These are phyloP conservation scores for Drosophila yakuba DNA, from an alignment of 1,140 invertebrate species.

Conservation along the genomic window DNA sequence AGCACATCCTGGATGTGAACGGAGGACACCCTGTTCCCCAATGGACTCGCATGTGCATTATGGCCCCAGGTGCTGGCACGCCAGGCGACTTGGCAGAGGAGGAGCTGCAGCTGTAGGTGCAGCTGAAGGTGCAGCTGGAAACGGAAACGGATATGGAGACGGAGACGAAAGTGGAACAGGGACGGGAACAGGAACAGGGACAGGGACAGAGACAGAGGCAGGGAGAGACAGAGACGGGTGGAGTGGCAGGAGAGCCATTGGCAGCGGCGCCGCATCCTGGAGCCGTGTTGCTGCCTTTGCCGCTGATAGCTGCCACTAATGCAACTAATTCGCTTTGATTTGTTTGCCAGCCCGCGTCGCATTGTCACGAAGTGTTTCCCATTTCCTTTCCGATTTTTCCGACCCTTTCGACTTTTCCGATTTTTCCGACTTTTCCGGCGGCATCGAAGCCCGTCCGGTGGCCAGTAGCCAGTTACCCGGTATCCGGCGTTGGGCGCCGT, in stretches of 20 bases:
- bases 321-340: conserved; percentile 68
- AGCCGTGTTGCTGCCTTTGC: conserved; percentile 12
- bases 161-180: not conserved
- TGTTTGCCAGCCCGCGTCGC: conserved; percentile 56
- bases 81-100: conserved; percentile 27
- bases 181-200: not conserved
- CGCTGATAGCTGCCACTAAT: conserved; percentile 67
- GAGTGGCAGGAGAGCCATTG: conserved; percentile 17
- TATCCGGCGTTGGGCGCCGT: conserved; percentile 40
- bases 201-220: not conserved
- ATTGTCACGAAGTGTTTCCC: conserved; percentile 61
- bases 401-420: conserved; percentile 9
- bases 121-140: not conserved
- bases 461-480: conserved; percentile 38
- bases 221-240: not conserved
- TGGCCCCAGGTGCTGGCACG: conserved; percentile 37
- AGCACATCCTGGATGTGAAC: not conserved
- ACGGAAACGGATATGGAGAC: not conserved
- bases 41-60: conserved; percentile 42
- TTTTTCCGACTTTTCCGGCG: conserved; percentile 26
- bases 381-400: conserved; percentile 20
- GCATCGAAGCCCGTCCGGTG: conserved; percentile 20
- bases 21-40: conserved; percentile 31
- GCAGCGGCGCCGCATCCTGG: conserved; percentile 36
- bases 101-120: conserved; percentile 1